Evolutionary conservation across 2,113 vertebrate species (phyloP).

Genomic region (Etheostoma cragini): DNA sequence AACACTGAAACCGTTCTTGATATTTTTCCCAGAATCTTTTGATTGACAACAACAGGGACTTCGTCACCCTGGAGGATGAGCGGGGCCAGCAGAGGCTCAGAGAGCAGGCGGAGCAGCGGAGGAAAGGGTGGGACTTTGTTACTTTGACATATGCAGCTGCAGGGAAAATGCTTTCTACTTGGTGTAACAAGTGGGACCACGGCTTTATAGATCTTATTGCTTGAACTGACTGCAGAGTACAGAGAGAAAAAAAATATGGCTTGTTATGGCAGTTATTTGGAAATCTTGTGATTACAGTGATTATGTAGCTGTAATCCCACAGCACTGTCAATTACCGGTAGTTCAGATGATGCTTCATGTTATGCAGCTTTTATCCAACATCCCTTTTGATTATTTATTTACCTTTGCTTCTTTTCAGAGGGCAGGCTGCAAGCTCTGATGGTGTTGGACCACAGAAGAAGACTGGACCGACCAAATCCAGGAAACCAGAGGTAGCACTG

Average conservation of each 20-base stretch:
- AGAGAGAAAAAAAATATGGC: not conserved
- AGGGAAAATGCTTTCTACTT: not conserved
- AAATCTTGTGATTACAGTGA: not conserved
- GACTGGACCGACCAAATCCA: slow-evolving; percentile 64
- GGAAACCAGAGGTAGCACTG: slow-evolving; percentile 84
- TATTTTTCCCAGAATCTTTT: slow-evolving; percentile 86
- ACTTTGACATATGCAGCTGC: slow-evolving; percentile 11
- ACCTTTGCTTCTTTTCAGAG: slow-evolving; percentile 58
- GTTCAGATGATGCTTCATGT: not conserved
- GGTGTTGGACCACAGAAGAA: slow-evolving; percentile 59
- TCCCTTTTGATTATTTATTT: not conserved
- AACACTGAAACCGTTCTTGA: not conserved
- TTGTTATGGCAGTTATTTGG: not conserved
- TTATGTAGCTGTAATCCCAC: not conserved
- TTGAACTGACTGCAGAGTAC: not conserved
- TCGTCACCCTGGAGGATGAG: slow-evolving; percentile 86
- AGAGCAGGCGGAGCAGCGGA: slow-evolving; percentile 79
- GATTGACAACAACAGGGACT: slow-evolving; percentile 88
- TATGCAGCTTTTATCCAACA: too few species aligned
- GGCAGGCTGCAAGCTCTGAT: slow-evolving; percentile 34
- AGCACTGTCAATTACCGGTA: not conserved
- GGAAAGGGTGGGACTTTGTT: slow-evolving; percentile 81
- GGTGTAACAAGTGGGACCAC: not conserved
- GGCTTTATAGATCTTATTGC: not conserved
- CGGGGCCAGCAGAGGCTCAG: slow-evolving; percentile 84